These are phyloP conservation scores for Mesembrinibis cayennensis DNA, from an alignment of 2,113 vertebrate genomes.

Conservation along the genomic window DNA sequence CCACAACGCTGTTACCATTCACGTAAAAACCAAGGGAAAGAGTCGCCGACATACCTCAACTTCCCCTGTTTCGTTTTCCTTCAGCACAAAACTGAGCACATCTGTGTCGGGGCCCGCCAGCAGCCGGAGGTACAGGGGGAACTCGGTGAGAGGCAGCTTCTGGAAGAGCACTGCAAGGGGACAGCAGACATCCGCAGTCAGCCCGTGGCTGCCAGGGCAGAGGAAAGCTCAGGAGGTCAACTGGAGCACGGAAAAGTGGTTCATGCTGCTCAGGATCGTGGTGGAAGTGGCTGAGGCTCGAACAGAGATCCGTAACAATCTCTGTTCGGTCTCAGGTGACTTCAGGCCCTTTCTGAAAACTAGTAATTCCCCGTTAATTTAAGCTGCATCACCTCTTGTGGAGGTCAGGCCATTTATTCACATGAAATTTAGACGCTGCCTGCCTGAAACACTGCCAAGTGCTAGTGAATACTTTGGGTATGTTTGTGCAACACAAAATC, in stretches of 20 bases:
- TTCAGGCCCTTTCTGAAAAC: background rate
- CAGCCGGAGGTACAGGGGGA: constrained; percentile 87
- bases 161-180: constrained; percentile 85
- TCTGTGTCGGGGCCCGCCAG: constrained; percentile 86
- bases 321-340: background rate
- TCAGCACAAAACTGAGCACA: constrained; percentile 89
- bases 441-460: background rate
- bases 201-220: background rate
- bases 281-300: background rate
- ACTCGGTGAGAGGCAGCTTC: constrained; percentile 87
- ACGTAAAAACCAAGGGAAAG: background rate
- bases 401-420: background rate
- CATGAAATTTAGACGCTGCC: background rate
- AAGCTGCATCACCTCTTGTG: background rate
- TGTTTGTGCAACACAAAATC: background rate
- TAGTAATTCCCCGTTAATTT: fast-evolving
- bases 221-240: background rate
- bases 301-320: fast-evolving
- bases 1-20: fast-evolving
- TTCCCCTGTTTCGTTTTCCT: constrained; percentile 93
- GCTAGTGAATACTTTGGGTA: background rate
- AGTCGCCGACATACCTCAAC: constrained; percentile 83
- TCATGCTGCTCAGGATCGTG: background rate
- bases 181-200: background rate
- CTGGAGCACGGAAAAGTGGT: fast-evolving